Base-by-base conservation (phyloP, 2,113 vertebrate species). In the Phodopus roborovskii region DNA sequence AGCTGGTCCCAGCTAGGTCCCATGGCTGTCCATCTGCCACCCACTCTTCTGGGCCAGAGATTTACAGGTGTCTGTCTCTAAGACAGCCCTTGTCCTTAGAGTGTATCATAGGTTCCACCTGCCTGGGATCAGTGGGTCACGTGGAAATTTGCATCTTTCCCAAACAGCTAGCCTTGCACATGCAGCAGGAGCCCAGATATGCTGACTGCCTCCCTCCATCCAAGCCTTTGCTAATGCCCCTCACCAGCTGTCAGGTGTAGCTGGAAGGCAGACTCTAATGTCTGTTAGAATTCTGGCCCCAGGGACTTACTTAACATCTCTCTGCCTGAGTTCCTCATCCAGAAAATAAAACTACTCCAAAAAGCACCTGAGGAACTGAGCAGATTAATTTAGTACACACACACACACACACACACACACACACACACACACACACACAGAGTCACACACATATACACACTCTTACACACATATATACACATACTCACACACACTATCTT, bases 1-100 rank as follows among this genome's bases (percentile, higher is more conserved):
- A 97, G 94, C 94, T 94, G 96, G 45, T 79, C 48, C 2, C 87
- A 77, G 45, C 93, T 8, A 20, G 53, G 71, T 82, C 36, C 78
- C 75, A 26, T 0, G 60, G 83, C 71, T 36, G 62, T 75, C 91
- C 95, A 95, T 93, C 97, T 97, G 97, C 91, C 91, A 68, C 75
- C 36, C 0, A 15, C 71, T 36, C 45, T 81, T 50, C 87, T 68
- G 26, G 42, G 56, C 58, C 74, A 66, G 68, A 53, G 79, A 24
- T 3, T 53, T 20, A 17, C 45, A 4, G 94, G 16, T 89, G 36
- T 90, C 92, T 68, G 36, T 90, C 92, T 68, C 83, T 77, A 60
- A 64, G 73, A 79, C 0, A 15, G 90, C 56, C n/a, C 62, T 92
- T 95, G 90, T 90, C 88, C 75, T 88, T 7, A 28, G 36, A 58